phyloP scores from a whole-genome alignment of 2,888 invertebrate genomes.

The Conus canariensis region DNA sequence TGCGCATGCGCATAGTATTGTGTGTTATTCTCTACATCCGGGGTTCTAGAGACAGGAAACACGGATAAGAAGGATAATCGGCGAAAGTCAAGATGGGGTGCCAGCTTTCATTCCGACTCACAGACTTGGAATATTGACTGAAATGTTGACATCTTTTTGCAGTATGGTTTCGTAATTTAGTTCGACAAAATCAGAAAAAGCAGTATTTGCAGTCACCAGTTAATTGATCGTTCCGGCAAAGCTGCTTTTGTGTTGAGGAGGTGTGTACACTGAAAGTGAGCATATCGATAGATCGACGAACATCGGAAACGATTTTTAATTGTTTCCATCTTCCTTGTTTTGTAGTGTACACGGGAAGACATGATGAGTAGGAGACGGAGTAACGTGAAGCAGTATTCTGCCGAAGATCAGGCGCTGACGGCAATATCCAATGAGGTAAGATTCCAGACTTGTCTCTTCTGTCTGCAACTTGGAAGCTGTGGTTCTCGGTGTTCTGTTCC shows the following conservation, averaged over 20 bases:
- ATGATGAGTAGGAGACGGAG: slow-evolving; percentile 83
- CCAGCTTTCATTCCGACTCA: neutral
- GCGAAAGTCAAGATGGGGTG: slow-evolving; percentile 33
- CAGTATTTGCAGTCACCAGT: neutral
- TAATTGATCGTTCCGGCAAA: neutral
- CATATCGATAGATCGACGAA: neutral
- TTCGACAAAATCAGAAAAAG: neutral
- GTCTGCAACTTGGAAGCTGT: neutral
- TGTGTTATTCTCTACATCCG: slow-evolving; percentile 35
- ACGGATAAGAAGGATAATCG: slow-evolving; percentile 34
- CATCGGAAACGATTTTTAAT: neutral
- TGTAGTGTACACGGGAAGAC: neutral
- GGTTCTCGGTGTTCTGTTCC: no score
- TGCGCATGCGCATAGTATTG: slow-evolving; percentile 29
- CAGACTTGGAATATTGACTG: neutral
- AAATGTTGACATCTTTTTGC: neutral
- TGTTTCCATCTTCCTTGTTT: neutral
- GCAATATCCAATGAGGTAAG: slow-evolving; percentile 97
- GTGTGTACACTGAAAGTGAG: neutral
- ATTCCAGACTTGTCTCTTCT: neutral
- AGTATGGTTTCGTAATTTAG: neutral
- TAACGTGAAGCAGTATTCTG: slow-evolving; percentile 90
- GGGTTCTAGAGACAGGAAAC: slow-evolving; percentile 29
- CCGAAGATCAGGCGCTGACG: slow-evolving; percentile 97
- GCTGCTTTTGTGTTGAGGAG: neutral